Percentiles rank a stretch among this genome's conserved stretches.
These are phyloP conservation scores for Camponotus fellah DNA, from an alignment of 2,888 invertebrate genomes.

Conservation along the genomic window DNA sequence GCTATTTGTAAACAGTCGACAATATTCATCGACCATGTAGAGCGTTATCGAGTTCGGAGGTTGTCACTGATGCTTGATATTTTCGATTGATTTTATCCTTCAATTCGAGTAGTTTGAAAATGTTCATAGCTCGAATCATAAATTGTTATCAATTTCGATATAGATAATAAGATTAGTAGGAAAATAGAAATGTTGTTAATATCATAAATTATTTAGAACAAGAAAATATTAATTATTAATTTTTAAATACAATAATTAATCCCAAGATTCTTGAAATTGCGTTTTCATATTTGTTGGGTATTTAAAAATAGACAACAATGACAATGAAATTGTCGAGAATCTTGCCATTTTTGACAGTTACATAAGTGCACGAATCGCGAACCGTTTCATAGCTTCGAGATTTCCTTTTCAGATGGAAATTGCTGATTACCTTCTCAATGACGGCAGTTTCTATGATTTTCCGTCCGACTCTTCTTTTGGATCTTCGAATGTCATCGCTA, in stretches of 20 bases:
- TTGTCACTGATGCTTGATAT: neutral
- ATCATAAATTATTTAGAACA: neutral
- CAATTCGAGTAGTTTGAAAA: neutral
- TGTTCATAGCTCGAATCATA: neutral
- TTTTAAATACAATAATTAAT: neutral
- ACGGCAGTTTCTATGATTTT: constrained; percentile 51
- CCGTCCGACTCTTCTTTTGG: constrained; percentile 30
- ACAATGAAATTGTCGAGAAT: neutral
- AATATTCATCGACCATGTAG: neutral
- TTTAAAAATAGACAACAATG: neutral
- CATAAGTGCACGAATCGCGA: constrained; percentile 5
- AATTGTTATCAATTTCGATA: neutral
- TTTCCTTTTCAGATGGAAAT: constrained; percentile 66
- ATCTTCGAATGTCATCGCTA: constrained; percentile 25
- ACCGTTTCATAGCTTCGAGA: constrained; percentile 55
- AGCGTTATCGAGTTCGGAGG: neutral
- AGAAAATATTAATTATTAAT: constrained; percentile 11
- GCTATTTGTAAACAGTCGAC: constrained; percentile 33
- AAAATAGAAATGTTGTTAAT: neutral
- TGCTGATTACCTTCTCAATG: constrained; percentile 25
- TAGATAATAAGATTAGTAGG: neutral
- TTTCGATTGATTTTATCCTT: neutral
- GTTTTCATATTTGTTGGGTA: neutral
- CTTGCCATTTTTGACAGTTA: neutral
- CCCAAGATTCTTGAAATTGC: neutral